Evolutionary conservation across 2,888 invertebrate species (phyloP).

Genomic region (Diloba caeruleocephala): DNA sequence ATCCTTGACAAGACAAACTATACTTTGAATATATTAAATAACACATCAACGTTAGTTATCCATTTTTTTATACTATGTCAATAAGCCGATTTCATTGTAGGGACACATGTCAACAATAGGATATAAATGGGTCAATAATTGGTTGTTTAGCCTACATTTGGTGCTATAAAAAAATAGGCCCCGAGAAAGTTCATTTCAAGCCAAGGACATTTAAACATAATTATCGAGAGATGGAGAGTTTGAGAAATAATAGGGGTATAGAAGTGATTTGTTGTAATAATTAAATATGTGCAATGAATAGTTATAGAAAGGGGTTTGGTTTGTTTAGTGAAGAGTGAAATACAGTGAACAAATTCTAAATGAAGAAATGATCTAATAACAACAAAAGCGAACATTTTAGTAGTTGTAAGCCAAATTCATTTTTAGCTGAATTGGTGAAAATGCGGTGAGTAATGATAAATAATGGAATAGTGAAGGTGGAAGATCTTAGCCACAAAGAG

Average conservation of each 20-base stretch:
- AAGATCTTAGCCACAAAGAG: conserved; percentile 45
- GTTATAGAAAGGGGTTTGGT: conserved; percentile 14
- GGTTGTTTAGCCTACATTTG: too few relatives aligned
- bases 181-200: too few relatives aligned
- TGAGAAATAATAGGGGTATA: background rate
- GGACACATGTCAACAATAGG: too few relatives aligned
- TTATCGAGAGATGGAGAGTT: conserved; percentile 9
- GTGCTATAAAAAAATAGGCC: too few relatives aligned
- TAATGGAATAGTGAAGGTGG: conserved; percentile 40
- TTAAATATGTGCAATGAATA: conserved; percentile 34
- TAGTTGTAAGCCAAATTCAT: conserved; percentile 36
- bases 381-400: conserved; percentile 58
- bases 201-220: too few relatives aligned
- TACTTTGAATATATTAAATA: too few relatives aligned
- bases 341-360: conserved; percentile 27
- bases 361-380: conserved; percentile 46
- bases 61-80: too few relatives aligned
- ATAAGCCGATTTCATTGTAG: too few relatives aligned
- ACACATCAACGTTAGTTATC: too few relatives aligned
- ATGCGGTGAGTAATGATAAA: conserved; percentile 27
- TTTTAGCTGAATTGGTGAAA: conserved; percentile 32
- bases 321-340: conserved; percentile 20
- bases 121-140: too few relatives aligned
- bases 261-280: conserved; percentile 1
- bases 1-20: too few relatives aligned